Percentiles rank a stretch among this genome's conserved stretches.
Evolutionary conservation across 1,140 invertebrate genomes (phyloP).

Genomic region (Pogonognathellus flavescens): DNA sequence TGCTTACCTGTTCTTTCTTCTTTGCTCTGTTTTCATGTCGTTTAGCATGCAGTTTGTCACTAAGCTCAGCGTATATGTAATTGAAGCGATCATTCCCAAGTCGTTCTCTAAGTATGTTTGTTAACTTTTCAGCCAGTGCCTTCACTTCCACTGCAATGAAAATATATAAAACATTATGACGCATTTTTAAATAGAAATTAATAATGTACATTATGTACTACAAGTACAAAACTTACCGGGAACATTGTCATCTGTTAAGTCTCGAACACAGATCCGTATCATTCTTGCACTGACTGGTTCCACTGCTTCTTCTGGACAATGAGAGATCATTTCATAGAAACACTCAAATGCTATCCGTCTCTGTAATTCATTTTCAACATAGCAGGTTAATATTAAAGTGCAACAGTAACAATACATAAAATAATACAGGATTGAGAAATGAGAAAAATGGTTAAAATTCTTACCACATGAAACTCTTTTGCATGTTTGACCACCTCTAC

Average conservation of each 20-base stretch:
- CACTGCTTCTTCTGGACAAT: constrained; percentile 43
- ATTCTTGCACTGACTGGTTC: constrained; percentile 15
- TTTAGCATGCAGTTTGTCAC: constrained; percentile 52
- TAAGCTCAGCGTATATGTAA: constrained; percentile 33
- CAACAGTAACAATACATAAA: background rate
- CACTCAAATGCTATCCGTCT: constrained; percentile 42
- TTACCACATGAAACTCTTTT: constrained; percentile 29
- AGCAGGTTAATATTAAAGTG: background rate
- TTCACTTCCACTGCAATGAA: constrained; percentile 7
- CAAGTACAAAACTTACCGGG: constrained; percentile 35
- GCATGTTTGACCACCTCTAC: constrained; percentile 12
- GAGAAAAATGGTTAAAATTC: background rate
- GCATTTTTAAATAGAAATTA: background rate
- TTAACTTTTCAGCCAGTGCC: background rate
- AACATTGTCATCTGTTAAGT: constrained; percentile 53
- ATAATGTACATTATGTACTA: background rate
- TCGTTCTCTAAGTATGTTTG: background rate
- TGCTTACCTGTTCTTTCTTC: constrained; percentile 57
- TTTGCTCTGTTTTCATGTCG: constrained; percentile 52
- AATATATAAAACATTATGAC: background rate
- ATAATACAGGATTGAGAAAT: background rate
- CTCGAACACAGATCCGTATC: constrained; percentile 45
- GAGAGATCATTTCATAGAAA: constrained; percentile 32
- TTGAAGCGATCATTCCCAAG: constrained; percentile 49
- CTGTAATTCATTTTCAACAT: background rate